Base-by-base conservation (phyloP, 1,140 invertebrate species). In the Drosophila ercepeae region DNA sequence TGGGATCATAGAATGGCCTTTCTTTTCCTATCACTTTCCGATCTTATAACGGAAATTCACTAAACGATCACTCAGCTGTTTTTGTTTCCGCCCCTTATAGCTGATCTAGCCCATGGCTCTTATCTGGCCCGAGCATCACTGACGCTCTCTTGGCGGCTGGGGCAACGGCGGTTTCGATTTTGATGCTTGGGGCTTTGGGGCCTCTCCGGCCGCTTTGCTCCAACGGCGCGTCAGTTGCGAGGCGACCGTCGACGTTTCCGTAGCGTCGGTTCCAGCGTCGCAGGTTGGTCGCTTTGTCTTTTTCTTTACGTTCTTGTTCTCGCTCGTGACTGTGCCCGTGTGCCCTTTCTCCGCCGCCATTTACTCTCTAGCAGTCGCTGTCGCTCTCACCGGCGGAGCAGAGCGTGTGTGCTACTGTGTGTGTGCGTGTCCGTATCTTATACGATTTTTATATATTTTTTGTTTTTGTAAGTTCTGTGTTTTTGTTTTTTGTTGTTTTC, bases 201-300 rank as follows among this genome's bases (percentile, higher is more conserved):
- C 55, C 49, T 39, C 57, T 55, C 44, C 39, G 16, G 42, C 44
- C 23, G 53, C 72, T 57, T 44, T 39, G 45, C 34, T 13, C 9
- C 9, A 13, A 11, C 48, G 27, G 68, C 55, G 46, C 67, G n/a
- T 83, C 63, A 84, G 81, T 84, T 84, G 79, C 65, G 60, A 58
- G 78, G 78, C 78, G 72, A 83, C 78, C 63, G 74, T 83, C 61
- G 75, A 67, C 78, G 78, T 82, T 75, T 78, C 48, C 79, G 58
- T 74, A 59, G 60, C 72, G 55, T 58, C 21, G 36, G 13, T 39
- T 39, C 13, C n/a, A 72, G 46, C 69, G 60, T 60, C 49, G 78
- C 54, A 55, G 45, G 50, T 42, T 42, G 39, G 63, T 46, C 44
- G 57, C 51, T 70, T 44, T 58, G 52, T 50, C 48, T 59, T 53